Base-by-base conservation (phyloP, 1,140 invertebrate species). In the Magallana gigas region DNA sequence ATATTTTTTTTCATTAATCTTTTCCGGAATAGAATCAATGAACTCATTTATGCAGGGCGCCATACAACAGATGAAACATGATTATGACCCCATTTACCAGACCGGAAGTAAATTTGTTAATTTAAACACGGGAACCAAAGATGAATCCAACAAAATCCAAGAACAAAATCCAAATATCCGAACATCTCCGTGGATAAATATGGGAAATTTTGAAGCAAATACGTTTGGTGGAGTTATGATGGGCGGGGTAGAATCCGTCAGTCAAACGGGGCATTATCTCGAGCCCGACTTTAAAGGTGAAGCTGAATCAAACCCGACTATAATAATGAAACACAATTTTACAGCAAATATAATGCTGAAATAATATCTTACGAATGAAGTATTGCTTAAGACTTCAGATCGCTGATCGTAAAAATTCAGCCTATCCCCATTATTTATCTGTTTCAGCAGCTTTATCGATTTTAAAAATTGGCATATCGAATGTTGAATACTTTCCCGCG, bases 21-120 rank as follows among this genome's bases (percentile, higher is more conserved):
- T 64, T 14, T 29, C 2, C 18, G 16, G 7, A 48, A 57, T 12
- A 18, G 80, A 36, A n/a, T 83, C 80, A 57, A 86, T 83, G 85
- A 60, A 82, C 76, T 82, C 18, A 56, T 48, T n/a, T 62, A 86
- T 81, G n/a, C 60, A 36, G 0, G 57, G 80, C 2, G 80, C 80
- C 9, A 82, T 82, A 57, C 16, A 57, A 8, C 80, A 82, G 12
- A 82, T 82, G 80, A 82, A 82, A 18, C 80, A 82, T 9, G 36
- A 82, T 18, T 82, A 82, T 18, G 80, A 82, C 12, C 83, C 83
- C 16, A 36, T 84, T 18, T 84, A 84, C 60, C 83, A 84, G 23
- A 84, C 83, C 6, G 83, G 83, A 23, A 82, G 80, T 82, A 82
- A 56, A 56, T 82, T 56, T 82, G 36, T 57, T 3, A 82, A 48